Evolutionary conservation across 2,888 invertebrate species (phyloP).

Genomic region (Andrena fulva): DNA sequence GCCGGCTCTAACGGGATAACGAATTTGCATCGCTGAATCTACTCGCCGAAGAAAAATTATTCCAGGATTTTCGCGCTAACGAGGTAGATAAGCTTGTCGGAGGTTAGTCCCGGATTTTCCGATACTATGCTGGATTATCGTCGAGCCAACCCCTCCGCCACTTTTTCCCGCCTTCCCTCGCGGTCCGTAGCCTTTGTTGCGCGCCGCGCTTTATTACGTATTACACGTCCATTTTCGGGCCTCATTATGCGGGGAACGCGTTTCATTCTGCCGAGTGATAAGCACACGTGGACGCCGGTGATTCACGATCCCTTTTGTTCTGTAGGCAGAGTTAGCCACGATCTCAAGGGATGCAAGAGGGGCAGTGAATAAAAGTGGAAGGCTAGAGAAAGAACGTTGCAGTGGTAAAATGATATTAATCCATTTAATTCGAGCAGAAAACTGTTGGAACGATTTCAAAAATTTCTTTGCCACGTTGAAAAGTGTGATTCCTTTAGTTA

Average conservation of each 20-base stretch:
- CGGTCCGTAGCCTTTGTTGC: conserved; percentile 8
- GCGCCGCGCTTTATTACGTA: conserved; percentile 16
- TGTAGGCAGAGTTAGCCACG: not conserved
- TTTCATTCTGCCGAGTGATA: conserved; percentile 24
- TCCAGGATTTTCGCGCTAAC: conserved; percentile 63
- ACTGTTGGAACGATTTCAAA: not conserved
- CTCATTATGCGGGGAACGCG: conserved; percentile 17
- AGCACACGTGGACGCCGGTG: conserved; percentile 4
- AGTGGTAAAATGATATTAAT: not conserved
- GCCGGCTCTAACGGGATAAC: conserved; percentile 49
- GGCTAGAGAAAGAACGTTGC: conserved; percentile 1
- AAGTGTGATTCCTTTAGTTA: too few relatives aligned
- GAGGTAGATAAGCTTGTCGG: conserved; percentile 71
- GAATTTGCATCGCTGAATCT: conserved; percentile 63
- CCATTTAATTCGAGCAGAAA: not conserved
- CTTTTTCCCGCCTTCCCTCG: not conserved
- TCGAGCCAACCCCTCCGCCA: conserved; percentile 16
- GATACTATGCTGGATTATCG: conserved; percentile 69
- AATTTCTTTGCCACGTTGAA: too few relatives aligned
- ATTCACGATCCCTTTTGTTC: conserved; percentile 23
- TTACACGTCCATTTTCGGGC: conserved; percentile 23
- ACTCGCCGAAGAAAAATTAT: conserved; percentile 67
- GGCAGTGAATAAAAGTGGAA: not conserved
- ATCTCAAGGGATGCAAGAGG: not conserved
- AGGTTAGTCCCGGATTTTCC: conserved; percentile 69